phyloP scores from a whole-genome alignment of 2,888 invertebrate genomes.

The Uloborus plumipes region DNA sequence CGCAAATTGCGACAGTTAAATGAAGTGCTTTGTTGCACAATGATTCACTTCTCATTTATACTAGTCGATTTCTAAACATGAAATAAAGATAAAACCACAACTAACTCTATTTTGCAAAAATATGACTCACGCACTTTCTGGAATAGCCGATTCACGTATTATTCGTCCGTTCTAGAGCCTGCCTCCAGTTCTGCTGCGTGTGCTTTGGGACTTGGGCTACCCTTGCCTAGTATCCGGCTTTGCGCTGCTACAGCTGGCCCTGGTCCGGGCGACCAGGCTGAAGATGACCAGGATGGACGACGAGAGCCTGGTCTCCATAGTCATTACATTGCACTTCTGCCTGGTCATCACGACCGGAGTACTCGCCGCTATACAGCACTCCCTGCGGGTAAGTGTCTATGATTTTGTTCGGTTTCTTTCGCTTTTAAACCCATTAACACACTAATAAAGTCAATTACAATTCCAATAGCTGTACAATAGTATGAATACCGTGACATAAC shows the following conservation, averaged over 20 bases:
- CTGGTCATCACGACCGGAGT: constrained; percentile 74
- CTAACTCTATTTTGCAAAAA: no score
- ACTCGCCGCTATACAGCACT: constrained; percentile 71
- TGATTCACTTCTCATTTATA: no score
- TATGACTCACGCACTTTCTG: no score
- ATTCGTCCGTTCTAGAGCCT: constrained; percentile 24
- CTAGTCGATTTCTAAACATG: no score
- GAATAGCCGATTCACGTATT: no score
- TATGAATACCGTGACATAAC: no score
- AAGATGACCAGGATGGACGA: constrained; percentile 74
- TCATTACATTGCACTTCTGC: constrained; percentile 75
- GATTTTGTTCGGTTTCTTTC: not conserved
- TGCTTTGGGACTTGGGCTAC: constrained; percentile 76
- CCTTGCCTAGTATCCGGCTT: constrained; percentile 76
- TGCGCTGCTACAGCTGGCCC: constrained; percentile 75
- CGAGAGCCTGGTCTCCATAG: constrained; percentile 74
- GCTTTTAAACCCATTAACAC: no score
- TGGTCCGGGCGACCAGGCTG: constrained; percentile 75
- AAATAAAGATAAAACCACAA: no score
- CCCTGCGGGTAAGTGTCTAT: constrained; percentile 68
- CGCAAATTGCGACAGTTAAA: no score
- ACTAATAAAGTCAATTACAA: no score
- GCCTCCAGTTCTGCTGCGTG: constrained; percentile 74
- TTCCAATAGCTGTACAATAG: no score
- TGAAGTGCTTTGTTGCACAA: no score